Evolutionary conservation across 1,140 invertebrate genomes (phyloP).

Genomic region (Euura saliciscinereae): DNA sequence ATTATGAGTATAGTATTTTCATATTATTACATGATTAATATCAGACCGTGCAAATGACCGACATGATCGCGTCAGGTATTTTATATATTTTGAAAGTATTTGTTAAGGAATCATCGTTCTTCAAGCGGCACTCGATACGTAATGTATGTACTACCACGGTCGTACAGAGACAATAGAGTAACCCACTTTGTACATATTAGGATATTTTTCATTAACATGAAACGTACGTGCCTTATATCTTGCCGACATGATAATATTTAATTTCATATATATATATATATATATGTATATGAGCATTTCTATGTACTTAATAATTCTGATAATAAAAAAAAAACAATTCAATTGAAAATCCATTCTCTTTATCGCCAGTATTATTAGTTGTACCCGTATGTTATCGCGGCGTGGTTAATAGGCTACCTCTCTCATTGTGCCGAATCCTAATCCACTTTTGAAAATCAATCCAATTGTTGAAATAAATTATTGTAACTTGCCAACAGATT

Average conservation of each 20-base stretch:
- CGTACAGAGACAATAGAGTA: constrained; percentile 10
- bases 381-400: too few relatives aligned
- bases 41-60: constrained; percentile 2
- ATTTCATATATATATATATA: constrained; percentile 24
- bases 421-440: too few relatives aligned
- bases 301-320: constrained; percentile 16
- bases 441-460: too few relatives aligned
- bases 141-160: not conserved
- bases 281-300: constrained; percentile 19
- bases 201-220: constrained; percentile 15
- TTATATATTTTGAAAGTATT: constrained; percentile 6
- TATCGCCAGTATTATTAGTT: too few relatives aligned
- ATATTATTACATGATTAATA: constrained; percentile 14
- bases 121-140: not conserved
- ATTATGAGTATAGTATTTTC: not conserved
- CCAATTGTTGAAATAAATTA: too few relatives aligned
- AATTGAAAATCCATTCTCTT: not conserved
- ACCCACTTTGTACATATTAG: constrained; percentile 22
- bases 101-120: constrained; percentile 1
- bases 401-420: too few relatives aligned
- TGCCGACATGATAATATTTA: constrained; percentile 16
- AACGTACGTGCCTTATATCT: constrained; percentile 23
- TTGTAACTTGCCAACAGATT: too few relatives aligned
- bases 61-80: not conserved
- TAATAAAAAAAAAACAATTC: not conserved